Percentiles rank a stretch among this genome's conserved stretches.
Conservation (phyloP, 2,113 vertebrate species). For the Eptatretus burgeri region DNA sequence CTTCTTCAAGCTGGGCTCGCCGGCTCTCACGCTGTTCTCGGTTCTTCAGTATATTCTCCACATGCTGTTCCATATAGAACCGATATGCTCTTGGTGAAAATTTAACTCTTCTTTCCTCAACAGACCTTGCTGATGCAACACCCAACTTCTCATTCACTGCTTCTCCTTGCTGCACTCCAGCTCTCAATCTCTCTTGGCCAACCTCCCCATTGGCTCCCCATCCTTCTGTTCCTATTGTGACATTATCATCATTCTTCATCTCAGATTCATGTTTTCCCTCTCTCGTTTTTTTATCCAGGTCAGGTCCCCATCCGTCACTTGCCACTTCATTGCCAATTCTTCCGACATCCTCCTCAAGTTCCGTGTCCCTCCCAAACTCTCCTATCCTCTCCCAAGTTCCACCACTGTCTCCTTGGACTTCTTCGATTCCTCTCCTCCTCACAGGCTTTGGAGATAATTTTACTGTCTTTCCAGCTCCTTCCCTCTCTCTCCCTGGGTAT, state of each 20-base stretch:
- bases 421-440: no score
- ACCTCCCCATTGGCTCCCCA: slow-evolving; percentile 49
- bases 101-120: no score
- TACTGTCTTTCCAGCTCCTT: no score
- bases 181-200: slow-evolving; percentile 33
- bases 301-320: slow-evolving; percentile 14
- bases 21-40: slow-evolving; percentile 66
- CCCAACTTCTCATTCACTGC: no score
- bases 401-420: slow-evolving; percentile 12
- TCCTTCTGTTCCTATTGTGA: slow-evolving; percentile 21
- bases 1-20: slow-evolving; percentile 78
- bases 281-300: slow-evolving; percentile 82
- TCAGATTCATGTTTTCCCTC: slow-evolving; percentile 77
- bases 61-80: slow-evolving; percentile 96
- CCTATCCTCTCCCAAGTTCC: slow-evolving; percentile 17
- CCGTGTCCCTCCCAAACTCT: slow-evolving; percentile 12
- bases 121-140: no score
- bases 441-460: no score
- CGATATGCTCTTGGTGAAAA: slow-evolving; percentile 82
- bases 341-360: slow-evolving; percentile 29
- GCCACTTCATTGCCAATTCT: slow-evolving; percentile 22
- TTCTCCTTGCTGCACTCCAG: no score
- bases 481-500: no score
- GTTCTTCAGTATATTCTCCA: slow-evolving; percentile 89
- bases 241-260: slow-evolving; percentile 26